Base-by-base conservation (phyloP, 1,140 invertebrate genomes). In the Nixonia krombeini region DNA sequence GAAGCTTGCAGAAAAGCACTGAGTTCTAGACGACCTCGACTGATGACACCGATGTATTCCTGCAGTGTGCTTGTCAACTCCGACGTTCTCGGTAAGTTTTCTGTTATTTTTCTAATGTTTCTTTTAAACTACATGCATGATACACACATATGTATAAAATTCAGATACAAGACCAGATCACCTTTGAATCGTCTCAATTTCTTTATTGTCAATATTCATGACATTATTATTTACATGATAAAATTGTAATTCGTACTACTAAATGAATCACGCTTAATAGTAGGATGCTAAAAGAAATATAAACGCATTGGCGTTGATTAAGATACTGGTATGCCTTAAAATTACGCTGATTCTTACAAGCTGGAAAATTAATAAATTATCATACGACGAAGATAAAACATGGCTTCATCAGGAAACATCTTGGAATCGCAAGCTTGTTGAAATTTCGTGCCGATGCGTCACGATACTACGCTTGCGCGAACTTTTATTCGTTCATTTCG, bases 31-130 rank as follows among this genome's bases (percentile, higher is more conserved):
- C 91, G 94, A 3, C 95, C 96, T 76, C 87, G 98, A 52, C 80
- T 99, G 2, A 95, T 99, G 86, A 94, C 93, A 7, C 96, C 98
- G 0, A 99, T 99, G 96, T 99, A 98, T 80, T 93, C 90, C 25
- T 99, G 96, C 83, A 92, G 90, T 70, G 96, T 99, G 58, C 90
- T 95, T 74, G 96, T 96, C 7, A 96, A 94, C 67, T 91, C 94
- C 1, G 95, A 97, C 84, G 94, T 96, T 65, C 87, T 99, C 74
- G 97, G 96, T 94, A 84, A 92, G 92, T 90, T 3, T 21, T 16
- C 16, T 29, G 31, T 41, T 45, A 28, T 6, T 16, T 42, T 21
- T n/a, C n/a, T n/a, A n/a, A n/a, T n/a, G n/a, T 18, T n/a, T 40
- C 4, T 8, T 40, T 16, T 15, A 1, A 68, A 57, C 47, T 25